Evolutionary conservation across 2,797 vertebrate genomes (phyloP), one percentile per base, ranked within the genome.

Genomic region (Saxicola maurus): DNA sequence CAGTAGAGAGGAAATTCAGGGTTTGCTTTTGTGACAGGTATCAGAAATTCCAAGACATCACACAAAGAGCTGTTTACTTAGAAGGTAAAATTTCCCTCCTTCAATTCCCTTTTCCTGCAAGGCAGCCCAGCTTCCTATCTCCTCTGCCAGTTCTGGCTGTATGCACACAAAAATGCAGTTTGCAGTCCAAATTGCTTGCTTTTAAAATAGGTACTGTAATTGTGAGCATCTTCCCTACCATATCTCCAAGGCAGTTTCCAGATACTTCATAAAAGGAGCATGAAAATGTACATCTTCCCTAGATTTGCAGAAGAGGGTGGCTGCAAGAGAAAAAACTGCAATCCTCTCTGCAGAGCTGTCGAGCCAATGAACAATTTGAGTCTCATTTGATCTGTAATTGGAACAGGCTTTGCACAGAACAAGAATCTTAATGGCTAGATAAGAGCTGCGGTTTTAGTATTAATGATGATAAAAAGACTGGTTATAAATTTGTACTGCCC

Each of bases 391-490:
- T 91, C 80, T 82, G 81, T 71, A 90, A 82, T 3, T 86, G 90
- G 49, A 90, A 92, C 43, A 74, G 69, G 59, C 79, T 93, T 87
- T 80, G 69, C 68, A 81, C 21, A 89, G 68, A 93, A 78, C 68
- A 72, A 80, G 89, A 85, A 85, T 85, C 65, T 67, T 43, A 87
- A 71, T 0, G 18, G 72, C 28, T 4, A 48, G 79, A 90, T 65
- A 77, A 68, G 92, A 85, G 73, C n/a, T 55, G 61, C 13, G 23
- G 52, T 89, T 88, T 90, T 61, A 68, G 49, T 31, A 90, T 88
- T 82, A 84, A 55, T 28, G 17, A n/a, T 3, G 31, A 85, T 77
- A 80, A 93, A 68, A 64, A 85, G 83, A 33, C n/a, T 42, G 52
- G 66, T 78, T 89, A 65, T 68, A 78, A 71, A 87, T 88, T 56